Percentiles rank a stretch among this genome's conserved stretches.
phyloP scores from a whole-genome alignment of 2,113 vertebrate species.

The Canis aureus region DNA sequence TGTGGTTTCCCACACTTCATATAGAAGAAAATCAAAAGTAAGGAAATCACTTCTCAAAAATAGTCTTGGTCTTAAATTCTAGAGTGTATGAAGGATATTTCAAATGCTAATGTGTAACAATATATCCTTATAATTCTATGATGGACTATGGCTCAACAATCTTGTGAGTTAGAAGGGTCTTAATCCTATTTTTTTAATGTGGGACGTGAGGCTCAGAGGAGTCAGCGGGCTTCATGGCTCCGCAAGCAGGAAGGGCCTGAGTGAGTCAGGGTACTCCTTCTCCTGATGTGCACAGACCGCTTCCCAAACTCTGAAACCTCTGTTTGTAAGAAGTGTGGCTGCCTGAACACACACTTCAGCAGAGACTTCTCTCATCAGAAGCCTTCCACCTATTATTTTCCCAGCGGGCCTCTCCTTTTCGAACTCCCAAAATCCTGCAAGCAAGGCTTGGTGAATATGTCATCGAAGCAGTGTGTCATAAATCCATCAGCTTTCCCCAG shows the following conservation, averaged over 20 bases:
- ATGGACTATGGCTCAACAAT: fast-evolving
- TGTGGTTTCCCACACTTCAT: not conserved
- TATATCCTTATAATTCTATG: not conserved
- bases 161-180: not conserved
- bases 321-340: not conserved
- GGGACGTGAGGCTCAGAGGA: not conserved
- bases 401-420: not conserved
- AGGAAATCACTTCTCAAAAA: not conserved
- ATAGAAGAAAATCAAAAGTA: not conserved
- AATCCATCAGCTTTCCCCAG: constrained; percentile 63
- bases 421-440: not conserved
- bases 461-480: not conserved
- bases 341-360: not conserved
- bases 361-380: not conserved
- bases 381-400: not conserved
- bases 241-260: not conserved
- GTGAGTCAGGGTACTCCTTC: not conserved
- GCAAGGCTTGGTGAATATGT: constrained; percentile 49
- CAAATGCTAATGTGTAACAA: not conserved
- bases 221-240: fast-evolving
- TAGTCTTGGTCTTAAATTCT: not conserved
- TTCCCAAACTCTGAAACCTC: not conserved
- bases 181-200: not conserved
- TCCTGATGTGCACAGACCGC: fast-evolving
- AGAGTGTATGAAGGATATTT: not conserved